phyloP scores from a whole-genome alignment of 2,797 vertebrate species.

The Sciurus vulgaris region DNA sequence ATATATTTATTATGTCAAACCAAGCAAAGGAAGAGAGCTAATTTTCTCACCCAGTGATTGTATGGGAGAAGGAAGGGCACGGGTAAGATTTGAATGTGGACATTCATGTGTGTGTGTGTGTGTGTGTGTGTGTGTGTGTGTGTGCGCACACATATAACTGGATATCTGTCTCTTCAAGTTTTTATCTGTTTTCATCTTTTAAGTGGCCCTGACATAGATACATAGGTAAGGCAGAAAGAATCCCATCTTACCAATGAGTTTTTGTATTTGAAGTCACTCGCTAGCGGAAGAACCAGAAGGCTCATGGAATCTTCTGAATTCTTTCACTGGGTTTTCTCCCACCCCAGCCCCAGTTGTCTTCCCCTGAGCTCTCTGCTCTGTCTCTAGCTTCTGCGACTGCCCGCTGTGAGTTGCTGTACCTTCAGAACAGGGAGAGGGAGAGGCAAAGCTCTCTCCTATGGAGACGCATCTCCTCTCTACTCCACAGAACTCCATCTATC shows the following conservation, averaged over 20 bases:
- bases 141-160: neutral
- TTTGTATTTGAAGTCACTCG: neutral
- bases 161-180: neutral
- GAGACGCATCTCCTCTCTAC: neutral
- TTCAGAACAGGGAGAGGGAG: neutral
- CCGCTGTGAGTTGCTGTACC: neutral
- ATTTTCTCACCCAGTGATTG: neutral
- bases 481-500: neutral
- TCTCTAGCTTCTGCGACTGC: neutral
- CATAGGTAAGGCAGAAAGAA: neutral
- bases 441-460: neutral
- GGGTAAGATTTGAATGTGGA: neutral
- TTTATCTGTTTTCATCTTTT: neutral
- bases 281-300: neutral
- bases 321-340: neutral
- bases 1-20: no score
- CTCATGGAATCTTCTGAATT: neutral
- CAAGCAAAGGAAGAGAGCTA: neutral
- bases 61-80: fast-evolving
- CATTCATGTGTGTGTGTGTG: neutral
- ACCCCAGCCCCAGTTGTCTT: neutral
- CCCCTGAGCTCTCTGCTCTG: neutral
- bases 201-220: neutral
- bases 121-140: no score
- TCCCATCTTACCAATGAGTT: neutral